Conservation (phyloP, 1,140 invertebrate genomes). For the Conopomorpha cramerella region DNA sequence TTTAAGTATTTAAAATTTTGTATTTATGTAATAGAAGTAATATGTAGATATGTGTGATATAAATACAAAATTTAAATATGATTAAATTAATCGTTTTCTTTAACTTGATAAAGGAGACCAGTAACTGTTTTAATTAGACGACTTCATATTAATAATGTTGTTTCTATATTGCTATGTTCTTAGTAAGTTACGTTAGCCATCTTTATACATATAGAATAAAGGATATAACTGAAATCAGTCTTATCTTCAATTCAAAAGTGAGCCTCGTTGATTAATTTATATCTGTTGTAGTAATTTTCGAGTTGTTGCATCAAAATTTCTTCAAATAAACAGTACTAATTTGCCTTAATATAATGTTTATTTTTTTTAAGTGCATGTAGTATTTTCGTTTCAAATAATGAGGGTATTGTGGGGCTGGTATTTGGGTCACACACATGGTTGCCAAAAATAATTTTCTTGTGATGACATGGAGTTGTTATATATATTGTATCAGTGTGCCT, state of each 20-base stretch:
- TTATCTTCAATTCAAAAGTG: conserved; percentile 28
- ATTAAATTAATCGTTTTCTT: conserved; percentile 43
- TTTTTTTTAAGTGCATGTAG: too few species aligned
- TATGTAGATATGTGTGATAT: conserved; percentile 60
- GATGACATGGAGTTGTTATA: too few species aligned
- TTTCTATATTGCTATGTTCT: conserved; percentile 46
- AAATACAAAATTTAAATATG: conserved; percentile 63
- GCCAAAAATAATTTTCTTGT: too few species aligned
- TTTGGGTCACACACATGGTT: too few species aligned
- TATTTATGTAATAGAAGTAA: conserved; percentile 62
- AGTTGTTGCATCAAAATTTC: conserved; percentile 54
- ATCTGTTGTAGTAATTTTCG: conserved; percentile 47
- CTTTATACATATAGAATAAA: conserved; percentile 36
- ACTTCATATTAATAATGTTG: conserved; percentile 43
- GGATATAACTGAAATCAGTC: conserved; percentile 36
- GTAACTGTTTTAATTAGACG: conserved; percentile 36
- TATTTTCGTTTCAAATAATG: too few species aligned
- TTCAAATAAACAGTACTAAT: conserved; percentile 54
- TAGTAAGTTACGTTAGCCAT: conserved; percentile 51
- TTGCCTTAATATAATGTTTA: conserved; percentile 44
- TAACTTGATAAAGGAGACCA: conserved; percentile 42
- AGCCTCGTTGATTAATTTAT: conserved; percentile 49
- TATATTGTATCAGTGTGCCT: too few species aligned
- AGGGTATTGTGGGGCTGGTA: too few species aligned
- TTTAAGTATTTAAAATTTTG: conserved; percentile 59